Conservation (phyloP, 1,140 invertebrate genomes). For the Calephelis virginiensis region DNA sequence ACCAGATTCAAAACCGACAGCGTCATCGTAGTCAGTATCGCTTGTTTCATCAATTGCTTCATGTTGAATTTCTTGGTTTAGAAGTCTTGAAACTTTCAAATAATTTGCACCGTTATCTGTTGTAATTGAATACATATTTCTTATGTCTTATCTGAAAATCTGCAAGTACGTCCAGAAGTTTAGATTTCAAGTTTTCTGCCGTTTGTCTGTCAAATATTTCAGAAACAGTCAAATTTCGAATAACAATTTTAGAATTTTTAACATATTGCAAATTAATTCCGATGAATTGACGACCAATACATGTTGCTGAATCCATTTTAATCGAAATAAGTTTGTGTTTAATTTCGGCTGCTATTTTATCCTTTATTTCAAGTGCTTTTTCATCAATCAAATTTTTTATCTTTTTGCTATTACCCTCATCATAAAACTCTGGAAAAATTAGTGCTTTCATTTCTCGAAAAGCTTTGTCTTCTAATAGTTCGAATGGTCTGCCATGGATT, state of each 20-base stretch:
- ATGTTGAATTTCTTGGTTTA: constrained; percentile 1
- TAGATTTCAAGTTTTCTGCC: neutral
- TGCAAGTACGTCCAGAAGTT: neutral
- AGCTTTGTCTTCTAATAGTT: no score
- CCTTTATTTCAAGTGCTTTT: neutral
- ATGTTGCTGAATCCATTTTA: neutral
- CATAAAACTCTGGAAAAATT: neutral
- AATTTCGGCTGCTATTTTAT: neutral
- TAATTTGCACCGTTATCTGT: constrained; percentile 10
- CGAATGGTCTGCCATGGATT: no score
- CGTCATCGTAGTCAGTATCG: neutral
- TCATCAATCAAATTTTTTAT: neutral
- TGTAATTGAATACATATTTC: no score
- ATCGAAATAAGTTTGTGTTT: neutral
- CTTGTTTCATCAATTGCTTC: neutral
- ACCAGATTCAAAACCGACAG: neutral
- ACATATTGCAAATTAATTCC: constrained; percentile 2
- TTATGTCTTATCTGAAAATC: constrained; percentile 5
- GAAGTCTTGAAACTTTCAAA: constrained; percentile 1
- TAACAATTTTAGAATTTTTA: neutral
- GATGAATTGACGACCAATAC: neutral
- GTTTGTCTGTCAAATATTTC: neutral
- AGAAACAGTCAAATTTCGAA: neutral
- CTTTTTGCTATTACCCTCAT: neutral
- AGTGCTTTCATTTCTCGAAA: constrained; percentile 9